These are phyloP conservation scores for Oxyura jamaicensis DNA, from an alignment of 2,113 vertebrate species.

Conservation along the genomic window DNA sequence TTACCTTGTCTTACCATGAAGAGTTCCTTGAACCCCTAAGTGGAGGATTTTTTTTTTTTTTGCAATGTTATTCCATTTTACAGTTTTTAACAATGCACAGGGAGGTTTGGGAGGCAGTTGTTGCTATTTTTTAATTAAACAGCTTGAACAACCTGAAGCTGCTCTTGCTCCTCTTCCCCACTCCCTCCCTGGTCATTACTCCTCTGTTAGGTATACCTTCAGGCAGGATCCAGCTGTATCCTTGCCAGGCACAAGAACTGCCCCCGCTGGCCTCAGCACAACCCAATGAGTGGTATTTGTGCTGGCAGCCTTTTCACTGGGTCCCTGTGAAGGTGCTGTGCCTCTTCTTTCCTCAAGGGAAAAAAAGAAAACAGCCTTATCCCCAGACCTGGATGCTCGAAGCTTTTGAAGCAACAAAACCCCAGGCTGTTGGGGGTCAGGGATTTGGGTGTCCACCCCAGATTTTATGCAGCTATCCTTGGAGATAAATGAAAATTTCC, in stretches of 20 bases:
- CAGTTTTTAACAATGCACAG: neutral
- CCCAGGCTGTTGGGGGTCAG: neutral
- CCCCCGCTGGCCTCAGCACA: neutral
- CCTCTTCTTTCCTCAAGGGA: neutral
- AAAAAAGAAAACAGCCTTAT: neutral
- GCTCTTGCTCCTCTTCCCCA: neutral
- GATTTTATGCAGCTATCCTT: neutral
- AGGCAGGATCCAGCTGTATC: neutral
- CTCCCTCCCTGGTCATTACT: neutral
- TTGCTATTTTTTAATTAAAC: neutral
- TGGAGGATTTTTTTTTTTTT: neutral
- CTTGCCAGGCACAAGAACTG: neutral
- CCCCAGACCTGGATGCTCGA: neutral
- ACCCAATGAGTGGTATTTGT: accelerated
- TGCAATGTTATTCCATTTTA: neutral
- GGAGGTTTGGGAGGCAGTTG: neutral
- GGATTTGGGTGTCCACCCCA: neutral
- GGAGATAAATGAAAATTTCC: neutral
- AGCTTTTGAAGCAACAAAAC: neutral
- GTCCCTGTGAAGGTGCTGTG: neutral
- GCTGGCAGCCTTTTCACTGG: neutral
- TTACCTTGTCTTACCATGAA: neutral
- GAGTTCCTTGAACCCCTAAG: neutral
- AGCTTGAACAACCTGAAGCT: neutral
- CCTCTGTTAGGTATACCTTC: accelerated